Percentiles rank a stretch among this genome's conserved stretches.
These are phyloP conservation scores for Mus spretus DNA, from an alignment of 2,797 vertebrate species.

Conservation along the genomic window DNA sequence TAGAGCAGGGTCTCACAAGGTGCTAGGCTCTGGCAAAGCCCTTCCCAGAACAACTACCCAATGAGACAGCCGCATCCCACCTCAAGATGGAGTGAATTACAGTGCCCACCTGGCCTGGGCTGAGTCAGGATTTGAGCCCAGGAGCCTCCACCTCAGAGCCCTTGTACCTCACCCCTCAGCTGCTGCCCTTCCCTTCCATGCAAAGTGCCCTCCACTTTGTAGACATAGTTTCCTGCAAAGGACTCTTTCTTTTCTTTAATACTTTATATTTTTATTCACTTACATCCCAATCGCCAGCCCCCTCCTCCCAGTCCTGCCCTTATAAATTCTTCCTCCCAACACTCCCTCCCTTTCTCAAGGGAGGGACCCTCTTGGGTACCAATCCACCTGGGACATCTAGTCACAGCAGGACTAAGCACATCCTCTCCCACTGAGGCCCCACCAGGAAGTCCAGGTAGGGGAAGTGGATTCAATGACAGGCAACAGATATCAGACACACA, in stretches of 20 bases:
- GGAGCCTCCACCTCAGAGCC: not conserved
- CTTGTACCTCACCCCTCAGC: not conserved
- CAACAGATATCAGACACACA: not conserved
- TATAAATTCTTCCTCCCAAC: not conserved
- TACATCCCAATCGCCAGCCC: not conserved
- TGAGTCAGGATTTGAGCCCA: not conserved
- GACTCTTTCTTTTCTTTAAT: not conserved
- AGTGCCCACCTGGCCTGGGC: not conserved
- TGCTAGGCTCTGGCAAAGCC: not conserved
- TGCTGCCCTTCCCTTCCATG: not conserved
- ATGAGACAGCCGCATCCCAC: not conserved
- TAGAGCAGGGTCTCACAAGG: not conserved
- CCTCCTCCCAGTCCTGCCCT: not conserved
- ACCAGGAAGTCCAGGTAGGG: not conserved
- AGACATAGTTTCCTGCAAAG: not conserved
- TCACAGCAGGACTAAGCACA: not conserved
- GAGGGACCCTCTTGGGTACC: not conserved
- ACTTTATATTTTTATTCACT: not conserved
- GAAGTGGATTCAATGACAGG: not conserved
- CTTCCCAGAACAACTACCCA: not conserved
- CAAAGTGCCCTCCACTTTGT: not conserved
- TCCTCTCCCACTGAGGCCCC: not conserved
- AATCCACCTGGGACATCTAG: not conserved
- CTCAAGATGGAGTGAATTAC: slow-evolving; percentile 11
- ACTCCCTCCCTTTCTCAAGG: too few species aligned